phyloP scores from a whole-genome alignment of 1,140 invertebrate species.

The Teleogryllus occipitalis region DNA sequence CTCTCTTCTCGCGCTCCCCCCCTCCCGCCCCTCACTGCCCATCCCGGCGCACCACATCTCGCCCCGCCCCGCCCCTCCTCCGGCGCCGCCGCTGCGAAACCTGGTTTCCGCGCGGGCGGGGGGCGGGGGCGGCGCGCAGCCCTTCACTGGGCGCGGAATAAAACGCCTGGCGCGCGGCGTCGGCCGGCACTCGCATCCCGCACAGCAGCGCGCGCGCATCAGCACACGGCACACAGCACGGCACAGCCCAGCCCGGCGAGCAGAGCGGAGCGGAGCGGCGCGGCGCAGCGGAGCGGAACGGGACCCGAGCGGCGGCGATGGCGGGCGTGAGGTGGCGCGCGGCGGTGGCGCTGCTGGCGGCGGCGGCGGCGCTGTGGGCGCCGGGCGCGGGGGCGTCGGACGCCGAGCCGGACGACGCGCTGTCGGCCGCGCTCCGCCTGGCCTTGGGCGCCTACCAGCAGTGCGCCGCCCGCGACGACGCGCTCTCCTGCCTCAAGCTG shows the following conservation, averaged over 20 bases:
- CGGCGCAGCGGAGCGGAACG: constrained; percentile 23
- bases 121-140: constrained; percentile 39
- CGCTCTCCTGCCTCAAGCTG: constrained; percentile 57
- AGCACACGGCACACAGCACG: constrained; percentile 28
- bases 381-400: neutral
- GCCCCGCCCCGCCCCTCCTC: too few relatives aligned
- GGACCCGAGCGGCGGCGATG: constrained; percentile 6
- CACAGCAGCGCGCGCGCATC: constrained; percentile 51
- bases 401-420: neutral
- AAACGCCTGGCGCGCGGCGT: constrained; percentile 53
- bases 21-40: neutral
- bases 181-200: constrained; percentile 50
- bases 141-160: constrained; percentile 57
- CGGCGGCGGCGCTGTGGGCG: too few relatives aligned
- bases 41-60: neutral
- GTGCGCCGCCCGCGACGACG: constrained; percentile 49
- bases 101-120: constrained; percentile 23
- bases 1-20: neutral
- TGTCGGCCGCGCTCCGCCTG: constrained; percentile 1
- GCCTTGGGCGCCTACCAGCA: constrained; percentile 43
- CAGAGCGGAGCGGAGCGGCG: constrained; percentile 36
- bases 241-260: constrained; percentile 37
- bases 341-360: neutral
- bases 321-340: neutral
- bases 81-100: constrained; percentile 8